Conservation (phyloP, 2,797 vertebrate genomes). For the Gymnoscopelus braueri region DNA sequence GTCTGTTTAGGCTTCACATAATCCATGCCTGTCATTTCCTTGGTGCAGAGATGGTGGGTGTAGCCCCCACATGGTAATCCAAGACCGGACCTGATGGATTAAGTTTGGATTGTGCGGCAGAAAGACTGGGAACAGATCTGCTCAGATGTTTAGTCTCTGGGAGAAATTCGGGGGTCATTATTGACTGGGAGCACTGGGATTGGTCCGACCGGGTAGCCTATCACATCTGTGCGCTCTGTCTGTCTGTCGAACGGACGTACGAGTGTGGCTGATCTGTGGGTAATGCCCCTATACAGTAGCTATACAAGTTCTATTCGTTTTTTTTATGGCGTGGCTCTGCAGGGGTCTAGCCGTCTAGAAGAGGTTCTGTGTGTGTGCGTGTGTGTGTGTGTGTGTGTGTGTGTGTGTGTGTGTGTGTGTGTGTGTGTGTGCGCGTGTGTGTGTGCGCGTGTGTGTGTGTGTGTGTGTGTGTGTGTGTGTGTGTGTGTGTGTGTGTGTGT, state of each 20-base stretch:
- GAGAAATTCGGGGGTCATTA: constrained; percentile 25
- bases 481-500: too few species aligned
- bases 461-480: too few species aligned
- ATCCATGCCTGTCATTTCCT: too few species aligned
- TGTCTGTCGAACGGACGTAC: background rate
- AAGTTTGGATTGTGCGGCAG: constrained; percentile 68
- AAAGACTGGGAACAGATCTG: constrained; percentile 58
- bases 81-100: constrained; percentile 69
- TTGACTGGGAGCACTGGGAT: constrained; percentile 38
- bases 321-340: too few species aligned
- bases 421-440: too few species aligned
- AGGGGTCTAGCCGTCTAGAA: too few species aligned
- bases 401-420: too few species aligned
- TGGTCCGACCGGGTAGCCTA: constrained; percentile 41
- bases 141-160: constrained; percentile 41
- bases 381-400: too few species aligned
- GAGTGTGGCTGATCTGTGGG: constrained; percentile 6
- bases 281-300: constrained; percentile 8
- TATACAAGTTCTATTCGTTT: too few species aligned
- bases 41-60: constrained; percentile 19
- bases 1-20: too few species aligned
- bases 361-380: too few species aligned
- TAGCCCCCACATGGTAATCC: constrained; percentile 72
- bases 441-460: too few species aligned
- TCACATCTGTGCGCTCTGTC: constrained; percentile 1